Evolutionary conservation across 1,140 invertebrate genomes (phyloP).

Genomic region (Aplysia californica): DNA sequence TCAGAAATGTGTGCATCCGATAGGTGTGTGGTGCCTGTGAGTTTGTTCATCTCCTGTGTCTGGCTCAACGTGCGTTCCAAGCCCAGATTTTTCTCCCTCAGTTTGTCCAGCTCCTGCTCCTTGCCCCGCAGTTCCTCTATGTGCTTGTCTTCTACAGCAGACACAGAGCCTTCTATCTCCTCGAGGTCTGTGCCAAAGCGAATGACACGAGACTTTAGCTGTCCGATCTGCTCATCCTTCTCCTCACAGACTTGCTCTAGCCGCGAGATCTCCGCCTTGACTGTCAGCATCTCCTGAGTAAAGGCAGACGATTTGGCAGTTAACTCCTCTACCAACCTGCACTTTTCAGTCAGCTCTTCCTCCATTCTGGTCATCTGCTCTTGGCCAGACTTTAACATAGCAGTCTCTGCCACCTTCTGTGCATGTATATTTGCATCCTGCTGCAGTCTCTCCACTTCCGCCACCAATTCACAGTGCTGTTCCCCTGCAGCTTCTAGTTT

Average conservation of each 20-base stretch:
- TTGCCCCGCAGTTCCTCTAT: slow-evolving; percentile 31
- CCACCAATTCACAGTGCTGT: too few relatives aligned
- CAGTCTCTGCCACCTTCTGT: too few relatives aligned
- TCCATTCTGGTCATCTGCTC: too few relatives aligned
- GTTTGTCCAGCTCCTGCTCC: slow-evolving; percentile 33
- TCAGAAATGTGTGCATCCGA: neutral
- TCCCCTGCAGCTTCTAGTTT: neutral
- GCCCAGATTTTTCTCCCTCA: slow-evolving; percentile 32
- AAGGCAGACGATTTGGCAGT: slow-evolving; percentile 28
- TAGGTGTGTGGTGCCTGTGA: neutral
- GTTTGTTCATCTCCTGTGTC: neutral
- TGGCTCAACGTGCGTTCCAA: slow-evolving; percentile 5
- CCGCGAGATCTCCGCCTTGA: neutral
- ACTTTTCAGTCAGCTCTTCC: slow-evolving; percentile 30
- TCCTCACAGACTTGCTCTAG: slow-evolving; percentile 20
- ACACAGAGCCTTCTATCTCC: slow-evolving; percentile 31
- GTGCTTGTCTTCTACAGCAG: slow-evolving; percentile 32
- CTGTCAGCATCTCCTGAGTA: neutral
- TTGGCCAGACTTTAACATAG: too few relatives aligned
- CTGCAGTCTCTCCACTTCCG: too few relatives aligned
- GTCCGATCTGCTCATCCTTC: slow-evolving; percentile 45
- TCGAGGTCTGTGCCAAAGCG: slow-evolving; percentile 30
- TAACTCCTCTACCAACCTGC: slow-evolving; percentile 58
- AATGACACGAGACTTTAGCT: slow-evolving; percentile 36
- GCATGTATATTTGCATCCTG: too few relatives aligned